A percentile compares a stretch with the other conserved stretches of the same genome.
Evolutionary conservation across 2,888 invertebrate genomes (phyloP).

Genomic region (Psylliodes chrysocephalus): DNA sequence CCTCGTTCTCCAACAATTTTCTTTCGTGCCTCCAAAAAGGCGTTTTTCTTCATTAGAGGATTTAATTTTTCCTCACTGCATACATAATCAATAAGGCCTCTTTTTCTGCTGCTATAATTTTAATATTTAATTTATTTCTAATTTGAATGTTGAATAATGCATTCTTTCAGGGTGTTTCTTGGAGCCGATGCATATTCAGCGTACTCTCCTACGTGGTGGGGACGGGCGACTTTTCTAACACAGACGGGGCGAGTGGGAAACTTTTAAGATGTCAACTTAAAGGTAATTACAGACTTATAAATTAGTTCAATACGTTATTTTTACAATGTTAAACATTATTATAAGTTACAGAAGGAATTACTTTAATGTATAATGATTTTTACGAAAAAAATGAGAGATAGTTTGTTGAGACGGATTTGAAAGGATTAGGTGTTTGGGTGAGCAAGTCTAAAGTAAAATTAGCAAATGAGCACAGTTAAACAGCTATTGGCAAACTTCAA

Average conservation of each 20-base stretch:
- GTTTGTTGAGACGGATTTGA: too few species aligned
- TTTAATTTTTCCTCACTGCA: slow-evolving; percentile 66
- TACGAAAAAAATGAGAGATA: too few species aligned
- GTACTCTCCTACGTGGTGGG: slow-evolving; percentile 46
- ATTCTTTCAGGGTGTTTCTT: slow-evolving; percentile 60
- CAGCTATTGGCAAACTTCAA: too few species aligned
- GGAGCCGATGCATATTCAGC: slow-evolving; percentile 60
- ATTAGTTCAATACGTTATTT: background rate
- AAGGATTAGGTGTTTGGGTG: too few species aligned
- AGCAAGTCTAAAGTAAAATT: too few species aligned
- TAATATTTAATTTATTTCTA: slow-evolving; percentile 68
- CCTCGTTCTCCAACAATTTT: slow-evolving; percentile 52
- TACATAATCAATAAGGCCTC: slow-evolving; percentile 66
- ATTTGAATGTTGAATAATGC: slow-evolving; percentile 67
- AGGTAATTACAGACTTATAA: background rate
- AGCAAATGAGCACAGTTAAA: too few species aligned
- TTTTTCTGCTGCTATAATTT: slow-evolving; percentile 64
- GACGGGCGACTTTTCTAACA: slow-evolving; percentile 31
- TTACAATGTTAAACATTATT: too few species aligned
- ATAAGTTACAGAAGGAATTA: too few species aligned
- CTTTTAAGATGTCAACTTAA: background rate
- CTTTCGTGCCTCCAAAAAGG: slow-evolving; percentile 58
- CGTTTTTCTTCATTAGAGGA: slow-evolving; percentile 65
- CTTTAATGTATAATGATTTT: too few species aligned
- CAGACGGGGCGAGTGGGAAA: slow-evolving; percentile 37